Base-by-base conservation (phyloP, 1,140 invertebrate genomes). In the Vanessa tameamea region DNA sequence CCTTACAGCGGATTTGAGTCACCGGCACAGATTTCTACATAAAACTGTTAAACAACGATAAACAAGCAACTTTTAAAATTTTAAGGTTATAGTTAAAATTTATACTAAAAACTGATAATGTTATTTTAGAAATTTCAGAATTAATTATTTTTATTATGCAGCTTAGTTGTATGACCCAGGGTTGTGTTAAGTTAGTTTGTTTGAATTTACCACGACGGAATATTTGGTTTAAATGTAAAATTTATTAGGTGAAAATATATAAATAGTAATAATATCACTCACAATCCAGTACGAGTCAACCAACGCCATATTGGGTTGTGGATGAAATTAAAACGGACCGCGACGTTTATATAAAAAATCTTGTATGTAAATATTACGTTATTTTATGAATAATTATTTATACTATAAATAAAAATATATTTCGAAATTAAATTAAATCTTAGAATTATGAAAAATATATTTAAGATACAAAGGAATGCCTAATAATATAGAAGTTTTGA, bases 401-500 rank as follows among this genome's bases (percentile, higher is more conserved):
- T 9, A 43, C 2, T 63, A 23, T 12, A 51, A 66, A 26, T 48
- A 11, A 26, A 15, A 51, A 50, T 26, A 51, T 68, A 68, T 63
- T 51, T 65, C 20, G 68, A 73, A 55, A 26, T 50, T 64, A 73
- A 63, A 59, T 73, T 65, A 70, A 73, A 68, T 61, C 16, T 61
- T 53, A 23, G 64, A 71, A 67, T 66, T 68, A 67, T 53, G 51
- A 73, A 78, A 75, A 67, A 73, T 57, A 77, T 74, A 70, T 73
- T 73, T 63, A 50, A 61, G 69, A 68, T 74, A 73, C 57, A 77
- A 61, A 66, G 70, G 57, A 79, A 77, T 77, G 68, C 75, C 73
- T 64, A 69, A 77, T 75, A 69, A 75, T 73, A 77, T 69, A 72
- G 72, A 79, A 79, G 69, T 79, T 78, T 73, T 69, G 47, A 50